Conservation (phyloP, 2,797 vertebrate genomes). For the Lithobates sylvaticus region DNA sequence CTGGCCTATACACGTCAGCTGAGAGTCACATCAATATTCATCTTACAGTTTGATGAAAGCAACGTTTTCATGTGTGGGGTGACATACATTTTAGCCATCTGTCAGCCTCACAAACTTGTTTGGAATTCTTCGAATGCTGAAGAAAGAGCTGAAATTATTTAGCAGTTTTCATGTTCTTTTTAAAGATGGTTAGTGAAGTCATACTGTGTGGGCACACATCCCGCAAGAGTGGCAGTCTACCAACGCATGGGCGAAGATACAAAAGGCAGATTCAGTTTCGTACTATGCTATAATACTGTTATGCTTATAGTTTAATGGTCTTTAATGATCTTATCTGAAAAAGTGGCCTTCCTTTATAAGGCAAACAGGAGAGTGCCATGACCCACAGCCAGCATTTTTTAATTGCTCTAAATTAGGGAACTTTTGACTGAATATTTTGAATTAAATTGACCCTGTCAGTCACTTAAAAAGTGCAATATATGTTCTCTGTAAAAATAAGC, state of each 20-base stretch:
- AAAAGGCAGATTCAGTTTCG: neutral
- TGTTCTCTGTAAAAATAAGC: no score
- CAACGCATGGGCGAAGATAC: neutral
- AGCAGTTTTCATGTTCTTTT: slow-evolving; percentile 31
- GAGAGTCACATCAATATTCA: slow-evolving; percentile 49
- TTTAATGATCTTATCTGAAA: no score
- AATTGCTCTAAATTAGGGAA: no score
- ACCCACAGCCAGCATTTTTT: no score
- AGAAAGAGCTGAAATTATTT: slow-evolving; percentile 15
- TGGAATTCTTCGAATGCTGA: slow-evolving; percentile 49
- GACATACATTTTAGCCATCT: slow-evolving; percentile 56
- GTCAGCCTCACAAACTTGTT: slow-evolving; percentile 40
- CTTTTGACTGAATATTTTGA: no score
- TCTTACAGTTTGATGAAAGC: slow-evolving; percentile 46
- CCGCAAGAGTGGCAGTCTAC: slow-evolving; percentile 21
- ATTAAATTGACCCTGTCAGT: no score
- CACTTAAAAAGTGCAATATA: no score
- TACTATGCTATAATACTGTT: neutral
- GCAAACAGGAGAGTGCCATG: no score
- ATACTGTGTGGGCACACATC: slow-evolving; percentile 10
- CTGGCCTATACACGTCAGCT: slow-evolving; percentile 24
- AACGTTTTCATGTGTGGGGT: slow-evolving; percentile 45
- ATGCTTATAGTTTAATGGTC: neutral
- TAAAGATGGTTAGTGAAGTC: slow-evolving; percentile 37
- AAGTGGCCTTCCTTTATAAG: no score